Evolutionary conservation across 1,140 invertebrate genomes (phyloP), one percentile per base, ranked within the genome.

Genomic region (Lepidurus couesii): DNA sequence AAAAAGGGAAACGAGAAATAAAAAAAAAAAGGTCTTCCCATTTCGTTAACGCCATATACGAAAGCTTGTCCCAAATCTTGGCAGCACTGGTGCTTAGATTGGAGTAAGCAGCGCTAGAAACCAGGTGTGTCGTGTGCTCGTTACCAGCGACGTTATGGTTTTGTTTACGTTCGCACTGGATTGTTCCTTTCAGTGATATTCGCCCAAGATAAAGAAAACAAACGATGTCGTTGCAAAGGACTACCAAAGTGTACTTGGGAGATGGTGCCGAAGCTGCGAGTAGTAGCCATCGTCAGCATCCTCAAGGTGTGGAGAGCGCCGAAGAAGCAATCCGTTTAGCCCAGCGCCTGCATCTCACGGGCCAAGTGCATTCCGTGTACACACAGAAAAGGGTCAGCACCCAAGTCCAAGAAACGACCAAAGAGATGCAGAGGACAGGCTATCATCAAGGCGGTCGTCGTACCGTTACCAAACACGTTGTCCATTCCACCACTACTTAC

Each of bases 401-500:
- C 79, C 93, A 94, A 87, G 91, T 92, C 83, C 86, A 92, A 84
- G 94, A 92, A 44, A 83, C 80, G 75, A 85, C 82, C 47, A 81
- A 79, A 91, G 83, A 90, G 89, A 86, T 90, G 89, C 83, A 90
- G 88, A 80, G 90, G 90, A 82, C 92, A 88, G 84, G 92, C 90
- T 80, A 83, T 26, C 83, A 82, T 42, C 81, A 82, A 21, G 83
- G 82, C 76, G 90, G 91, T 81, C 88, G 92, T 75, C 88, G 91
- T 11, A 82, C 81, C 78, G 93, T 95, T 77, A 95, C 94, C 16
- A 94, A 94, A 42, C 90, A 93, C 81, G 93, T 96, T 79, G 90
- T 96, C 7, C 88, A 93, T 75, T 96, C 96, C 85, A 95, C 95
- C 79, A 97, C 95, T 9, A 96, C 95, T 1, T 84, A 96, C 77